Base-by-base conservation (phyloP, 2,113 vertebrate genomes). In the Ascaphus truei region DNA sequence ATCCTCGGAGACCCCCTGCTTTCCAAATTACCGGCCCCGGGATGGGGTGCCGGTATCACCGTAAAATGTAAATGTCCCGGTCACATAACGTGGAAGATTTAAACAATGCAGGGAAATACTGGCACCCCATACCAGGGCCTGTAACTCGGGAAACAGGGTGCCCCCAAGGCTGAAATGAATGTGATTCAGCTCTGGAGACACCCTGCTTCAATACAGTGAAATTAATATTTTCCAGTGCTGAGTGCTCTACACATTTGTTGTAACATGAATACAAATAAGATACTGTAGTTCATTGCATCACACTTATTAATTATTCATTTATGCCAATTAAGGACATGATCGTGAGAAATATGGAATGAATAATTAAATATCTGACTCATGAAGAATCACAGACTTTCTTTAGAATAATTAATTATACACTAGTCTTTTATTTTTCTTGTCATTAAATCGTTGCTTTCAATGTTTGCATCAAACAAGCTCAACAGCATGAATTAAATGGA, bases 301-400 rank as follows among this genome's bases (percentile, higher is more conserved):
- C 18, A 26, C 27, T n/a, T 16, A 68, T 68, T 68, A 58, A 58
- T 48, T 48, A 68, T 58, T 68, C 39, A 58, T 59, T 12, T 27
- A 47, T 48, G 39, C 65, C 65, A 59, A 68, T 68, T 58, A 68
- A 68, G 22, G 36, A 20, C 53, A 33, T 45, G 48, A 66, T 55
- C 48, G 43, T 16, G 9, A n/a, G 53, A 48, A 68, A 48, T 68
- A 58, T 58, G 53, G 59, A 48, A 34, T 48, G 27, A 68, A 68
- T 68, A 68, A 68, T 68, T 68, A 50, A 68, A 68, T 27, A 68
- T 57, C 65, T 58, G 65, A 59, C 65, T 68, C 53, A 58, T 50
- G 53, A 59, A 33, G 41, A 68, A 68, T 58, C 65, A 68, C 53
- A 68, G 41, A 27, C 23, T 68, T 57, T 51, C 30, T 45, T 56